Evolutionary conservation across 2,888 invertebrate species (phyloP).

Genomic region (Spodoptera littoralis): DNA sequence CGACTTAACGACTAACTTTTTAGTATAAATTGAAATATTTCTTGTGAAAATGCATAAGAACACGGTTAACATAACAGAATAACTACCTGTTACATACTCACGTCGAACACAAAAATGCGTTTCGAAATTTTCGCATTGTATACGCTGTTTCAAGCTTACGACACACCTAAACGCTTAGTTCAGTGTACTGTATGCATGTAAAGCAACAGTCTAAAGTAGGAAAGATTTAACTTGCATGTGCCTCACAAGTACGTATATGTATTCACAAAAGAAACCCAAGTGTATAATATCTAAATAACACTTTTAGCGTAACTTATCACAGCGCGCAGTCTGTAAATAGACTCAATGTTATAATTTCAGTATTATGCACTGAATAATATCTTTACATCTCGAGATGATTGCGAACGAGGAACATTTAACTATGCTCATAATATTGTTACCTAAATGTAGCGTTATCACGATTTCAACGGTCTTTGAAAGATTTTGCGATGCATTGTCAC

Average conservation of each 20-base stretch:
- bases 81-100: conserved; percentile 35
- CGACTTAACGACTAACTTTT: no score
- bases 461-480: conserved; percentile 5
- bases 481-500: conserved; percentile 1
- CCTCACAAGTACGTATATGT: conserved; percentile 8
- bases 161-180: conserved; percentile 44
- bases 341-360: conserved; percentile 26
- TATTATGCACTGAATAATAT: conserved; percentile 25
- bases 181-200: conserved; percentile 37
- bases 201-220: conserved; percentile 35
- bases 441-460: background rate
- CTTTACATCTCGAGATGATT: conserved; percentile 10
- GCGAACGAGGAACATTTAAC: conserved; percentile 7
- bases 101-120: conserved; percentile 46
- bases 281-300: conserved; percentile 26
- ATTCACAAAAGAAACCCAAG: conserved; percentile 26
- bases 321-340: conserved; percentile 32
- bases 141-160: conserved; percentile 41
- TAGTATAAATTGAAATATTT: no score
- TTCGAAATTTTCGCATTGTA: conserved; percentile 51
- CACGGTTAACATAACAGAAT: conserved; percentile 27
- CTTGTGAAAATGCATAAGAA: conserved; percentile 26
- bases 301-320: conserved; percentile 39
- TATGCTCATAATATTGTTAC: background rate
- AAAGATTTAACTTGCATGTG: conserved; percentile 16